Base-by-base conservation (phyloP, 2,797 vertebrate species). In the Danio choprae region DNA sequence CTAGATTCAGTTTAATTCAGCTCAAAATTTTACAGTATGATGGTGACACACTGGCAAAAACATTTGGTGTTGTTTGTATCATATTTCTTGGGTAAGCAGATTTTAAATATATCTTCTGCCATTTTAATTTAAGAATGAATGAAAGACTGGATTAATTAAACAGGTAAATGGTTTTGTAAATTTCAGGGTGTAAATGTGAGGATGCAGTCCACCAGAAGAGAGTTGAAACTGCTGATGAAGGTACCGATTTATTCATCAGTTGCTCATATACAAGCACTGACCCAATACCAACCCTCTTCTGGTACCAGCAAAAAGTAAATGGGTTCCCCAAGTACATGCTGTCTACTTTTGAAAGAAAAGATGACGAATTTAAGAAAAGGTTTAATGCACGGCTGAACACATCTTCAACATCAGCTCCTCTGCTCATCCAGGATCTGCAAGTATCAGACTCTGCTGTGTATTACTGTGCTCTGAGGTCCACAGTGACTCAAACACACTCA, bases 301-400 rank as follows among this genome's bases (percentile, higher is more conserved):
- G 65, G 22, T 68, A 68, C 7, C 65, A 68, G 44, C 22, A 50
- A 68, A 50, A 68, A 50, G 4, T n/a, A 8, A 11, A n/a, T 2
- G 65, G 20, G 36, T 50, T 68, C 15, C 44, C 44, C 1, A 15
- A 68, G 50, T 50, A n/a, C 22, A 68, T 50, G 13, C 65, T 68
- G 20, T 6, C 0, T 3, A 6, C 4, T 29, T 67, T 48, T 0
- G 0, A 1, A 11, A 48, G 3, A 41, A 20, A 13, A 7, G 41
- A 65, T 1, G 44, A 46, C 4, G 1, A 18, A 4, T 50, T 50
- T 65, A 50, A 50, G 20, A 8, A 50, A 0, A 36, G 65, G 68
- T 68, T 68, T 36, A 29, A 22, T 22, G 11, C 29, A 29, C 1
- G 29, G 29, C 29, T 65, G 1, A 0, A 65, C 41, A 65, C 15